phyloP scores from a whole-genome alignment of 2,888 invertebrate species.

The Protodeltote pygarga region DNA sequence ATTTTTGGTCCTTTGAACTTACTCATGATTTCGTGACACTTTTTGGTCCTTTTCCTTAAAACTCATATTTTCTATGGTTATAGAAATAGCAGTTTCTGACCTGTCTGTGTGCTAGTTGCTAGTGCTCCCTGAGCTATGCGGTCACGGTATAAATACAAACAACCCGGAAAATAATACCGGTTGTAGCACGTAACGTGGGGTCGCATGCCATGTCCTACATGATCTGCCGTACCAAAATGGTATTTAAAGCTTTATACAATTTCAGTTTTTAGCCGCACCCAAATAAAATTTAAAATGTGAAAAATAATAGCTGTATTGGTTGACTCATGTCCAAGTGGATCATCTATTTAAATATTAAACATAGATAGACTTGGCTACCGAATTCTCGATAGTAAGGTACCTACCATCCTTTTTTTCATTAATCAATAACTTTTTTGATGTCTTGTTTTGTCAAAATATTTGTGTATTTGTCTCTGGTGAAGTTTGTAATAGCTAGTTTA shows the following conservation, averaged over 20 bases:
- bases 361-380: no score
- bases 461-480: no score
- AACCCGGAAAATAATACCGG: slow-evolving; percentile 47
- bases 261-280: no score
- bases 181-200: slow-evolving; percentile 26
- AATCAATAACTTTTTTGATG: no score
- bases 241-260: slow-evolving; percentile 1
- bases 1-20: neutral
- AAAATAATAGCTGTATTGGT: no score
- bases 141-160: slow-evolving; percentile 60
- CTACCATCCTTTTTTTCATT: no score
- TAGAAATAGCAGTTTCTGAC: slow-evolving; percentile 31
- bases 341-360: no score
- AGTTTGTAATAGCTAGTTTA: no score
- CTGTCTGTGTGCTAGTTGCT: slow-evolving; percentile 59
- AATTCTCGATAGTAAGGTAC: no score
- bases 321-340: no score
- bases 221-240: slow-evolving; percentile 20
- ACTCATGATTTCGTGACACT: neutral
- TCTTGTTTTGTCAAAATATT: no score
- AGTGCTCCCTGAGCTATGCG: slow-evolving; percentile 69
- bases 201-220: slow-evolving; percentile 33
- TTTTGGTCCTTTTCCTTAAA: neutral
- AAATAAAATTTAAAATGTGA: no score
- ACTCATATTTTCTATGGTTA: slow-evolving; percentile 5